Conservation (phyloP, 2,888 invertebrate species). For the Gortyna flavago region DNA sequence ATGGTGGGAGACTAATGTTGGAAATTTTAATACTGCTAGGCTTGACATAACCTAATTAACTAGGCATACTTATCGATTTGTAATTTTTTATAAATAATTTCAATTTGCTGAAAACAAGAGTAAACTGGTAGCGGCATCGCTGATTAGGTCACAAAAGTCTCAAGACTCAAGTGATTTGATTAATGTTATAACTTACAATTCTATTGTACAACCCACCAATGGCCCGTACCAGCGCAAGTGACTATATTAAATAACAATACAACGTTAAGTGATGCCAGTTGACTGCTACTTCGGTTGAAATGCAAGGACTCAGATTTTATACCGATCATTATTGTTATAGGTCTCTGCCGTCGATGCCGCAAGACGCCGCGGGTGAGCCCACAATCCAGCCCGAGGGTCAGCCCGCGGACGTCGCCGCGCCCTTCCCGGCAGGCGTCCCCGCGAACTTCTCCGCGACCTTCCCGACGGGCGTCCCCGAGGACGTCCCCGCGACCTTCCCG, state of each 20-base stretch:
- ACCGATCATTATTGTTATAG: conserved; percentile 55
- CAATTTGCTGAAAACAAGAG: background rate
- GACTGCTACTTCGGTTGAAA: conserved; percentile 8
- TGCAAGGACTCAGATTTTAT: conserved; percentile 15
- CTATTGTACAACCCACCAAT: background rate
- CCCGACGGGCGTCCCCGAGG: conserved; percentile 22
- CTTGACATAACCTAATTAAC: background rate
- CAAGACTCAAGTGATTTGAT: background rate
- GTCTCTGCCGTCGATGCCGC: conserved; percentile 40
- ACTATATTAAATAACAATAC: conserved; percentile 30
- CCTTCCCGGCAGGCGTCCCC: conserved; percentile 31
- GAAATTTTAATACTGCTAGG: background rate
- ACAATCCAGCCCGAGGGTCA: conserved; percentile 32
- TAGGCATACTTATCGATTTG: background rate
- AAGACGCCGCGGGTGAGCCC: conserved; percentile 35
- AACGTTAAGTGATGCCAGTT: conserved; percentile 9
- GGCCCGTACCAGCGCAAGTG: conserved; percentile 9
- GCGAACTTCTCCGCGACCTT: conserved; percentile 15
- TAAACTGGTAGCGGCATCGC: background rate
- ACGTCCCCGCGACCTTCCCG: conserved; percentile 5
- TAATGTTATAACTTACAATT: background rate
- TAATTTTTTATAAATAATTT: background rate
- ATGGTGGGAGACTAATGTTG: background rate
- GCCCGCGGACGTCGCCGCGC: conserved; percentile 37
- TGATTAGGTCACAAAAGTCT: background rate